A percentile compares a stretch with the other conserved stretches of the same genome.
Conservation (phyloP, 2,888 invertebrate species). For the Allolobophora icterica region DNA sequence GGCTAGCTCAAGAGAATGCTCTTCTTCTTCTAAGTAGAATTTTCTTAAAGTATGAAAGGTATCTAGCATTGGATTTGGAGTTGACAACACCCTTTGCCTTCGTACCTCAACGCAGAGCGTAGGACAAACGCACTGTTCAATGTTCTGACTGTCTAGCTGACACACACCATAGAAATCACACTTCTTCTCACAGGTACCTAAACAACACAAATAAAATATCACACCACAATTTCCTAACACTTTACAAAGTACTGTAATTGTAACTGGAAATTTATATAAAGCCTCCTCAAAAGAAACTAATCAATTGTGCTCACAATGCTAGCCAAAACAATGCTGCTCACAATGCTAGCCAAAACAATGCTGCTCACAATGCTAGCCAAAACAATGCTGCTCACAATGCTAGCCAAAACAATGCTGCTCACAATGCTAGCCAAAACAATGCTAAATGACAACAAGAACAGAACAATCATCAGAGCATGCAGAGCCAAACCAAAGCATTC, state of each 20-base stretch:
- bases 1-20: no score
- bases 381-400: no score
- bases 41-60: background rate
- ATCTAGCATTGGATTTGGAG: background rate
- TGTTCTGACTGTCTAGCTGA: background rate
- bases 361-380: no score
- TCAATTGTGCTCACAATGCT: background rate
- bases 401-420: no score
- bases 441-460: no score
- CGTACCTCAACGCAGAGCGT: background rate
- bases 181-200: background rate
- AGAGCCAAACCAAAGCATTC: no score
- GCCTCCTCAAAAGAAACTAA: background rate
- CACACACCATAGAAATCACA: background rate
- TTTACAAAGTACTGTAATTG: background rate
- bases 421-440: no score
- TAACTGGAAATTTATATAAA: background rate
- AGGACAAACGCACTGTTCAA: background rate
- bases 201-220: no score
- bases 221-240: background rate
- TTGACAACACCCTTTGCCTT: background rate
- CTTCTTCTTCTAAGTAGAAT: no score
- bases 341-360: no score
- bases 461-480: no score
- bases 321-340: no score